Percentiles rank a stretch among this genome's conserved stretches.
Evolutionary conservation across 2,888 invertebrate genomes (phyloP).

Genomic region (Hecatera dysodea): DNA sequence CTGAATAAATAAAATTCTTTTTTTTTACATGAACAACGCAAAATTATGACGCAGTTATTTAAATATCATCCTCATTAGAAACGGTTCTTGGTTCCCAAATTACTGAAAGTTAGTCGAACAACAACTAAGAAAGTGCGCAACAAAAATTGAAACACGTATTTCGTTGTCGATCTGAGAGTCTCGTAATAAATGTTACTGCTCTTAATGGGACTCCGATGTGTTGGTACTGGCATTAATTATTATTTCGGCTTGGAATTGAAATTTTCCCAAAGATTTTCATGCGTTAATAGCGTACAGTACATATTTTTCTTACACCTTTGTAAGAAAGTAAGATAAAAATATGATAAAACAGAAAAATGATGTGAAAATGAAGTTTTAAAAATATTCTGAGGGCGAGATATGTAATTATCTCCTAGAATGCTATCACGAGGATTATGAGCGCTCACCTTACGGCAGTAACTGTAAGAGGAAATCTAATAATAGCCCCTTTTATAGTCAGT

Average conservation of each 20-base stretch:
- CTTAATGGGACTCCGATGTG: background rate
- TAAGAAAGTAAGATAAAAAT: background rate
- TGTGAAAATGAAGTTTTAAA: background rate
- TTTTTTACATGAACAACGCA: constrained; percentile 61
- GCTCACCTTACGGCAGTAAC: constrained; percentile 50
- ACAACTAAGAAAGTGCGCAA: constrained; percentile 47
- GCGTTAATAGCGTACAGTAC: background rate
- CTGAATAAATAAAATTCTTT: too few relatives aligned
- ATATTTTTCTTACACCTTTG: too few relatives aligned
- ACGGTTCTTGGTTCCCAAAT: constrained; percentile 63
- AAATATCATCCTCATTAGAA: constrained; percentile 81
- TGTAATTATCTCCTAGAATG: constrained; percentile 39
- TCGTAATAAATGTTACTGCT: constrained; percentile 14
- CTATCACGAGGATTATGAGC: constrained; percentile 47
- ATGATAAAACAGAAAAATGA: background rate
- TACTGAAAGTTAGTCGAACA: constrained; percentile 40
- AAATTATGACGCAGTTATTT: constrained; percentile 72
- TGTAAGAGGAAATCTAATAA: constrained; percentile 63
- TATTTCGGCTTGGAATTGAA: constrained; percentile 1
- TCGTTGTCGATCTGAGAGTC: constrained; percentile 1
- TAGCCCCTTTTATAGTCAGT: constrained; percentile 58
- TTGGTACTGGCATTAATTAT: background rate
- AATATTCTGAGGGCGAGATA: constrained; percentile 16
- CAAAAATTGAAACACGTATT: constrained; percentile 44
- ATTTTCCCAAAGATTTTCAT: background rate